These are phyloP conservation scores for Etheostoma cragini DNA, from an alignment of 2,113 vertebrate species.

Conservation along the genomic window DNA sequence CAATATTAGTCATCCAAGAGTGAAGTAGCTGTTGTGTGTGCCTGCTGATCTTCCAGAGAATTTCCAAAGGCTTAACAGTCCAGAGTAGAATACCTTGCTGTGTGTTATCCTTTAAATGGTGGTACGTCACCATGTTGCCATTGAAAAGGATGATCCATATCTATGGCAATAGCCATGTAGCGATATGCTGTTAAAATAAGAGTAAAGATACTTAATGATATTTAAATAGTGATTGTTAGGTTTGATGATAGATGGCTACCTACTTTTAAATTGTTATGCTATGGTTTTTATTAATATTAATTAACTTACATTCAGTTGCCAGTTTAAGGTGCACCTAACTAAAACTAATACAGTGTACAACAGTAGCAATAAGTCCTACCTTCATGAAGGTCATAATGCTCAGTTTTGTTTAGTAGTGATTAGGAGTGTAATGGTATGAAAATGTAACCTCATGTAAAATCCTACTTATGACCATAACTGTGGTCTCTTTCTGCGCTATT, in stretches of 20 bases:
- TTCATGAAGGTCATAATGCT: not conserved
- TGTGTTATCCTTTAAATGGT: not conserved
- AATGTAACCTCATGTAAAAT: too few relatives aligned
- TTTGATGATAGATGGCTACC: not conserved
- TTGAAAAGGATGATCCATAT: not conserved
- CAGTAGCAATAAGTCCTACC: not conserved
- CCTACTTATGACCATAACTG: not conserved
- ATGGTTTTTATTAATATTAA: not conserved
- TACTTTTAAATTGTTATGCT: not conserved
- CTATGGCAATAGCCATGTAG: not conserved
- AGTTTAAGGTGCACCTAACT: not conserved
- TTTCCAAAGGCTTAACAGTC: not conserved
- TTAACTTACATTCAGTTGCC: not conserved
- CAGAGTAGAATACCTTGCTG: not conserved
- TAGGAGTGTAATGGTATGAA: too few relatives aligned
- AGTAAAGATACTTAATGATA: not conserved
- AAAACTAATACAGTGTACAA: not conserved
- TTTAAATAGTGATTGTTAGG: not conserved
- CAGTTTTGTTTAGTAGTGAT: not conserved
- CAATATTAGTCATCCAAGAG: conserved; percentile 60
- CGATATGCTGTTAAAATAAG: not conserved
- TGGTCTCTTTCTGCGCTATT: not conserved
- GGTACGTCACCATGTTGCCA: not conserved
- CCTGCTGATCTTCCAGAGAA: conserved; percentile 6
- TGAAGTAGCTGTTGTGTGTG: conserved; percentile 13